These are phyloP conservation scores for Philotrypesis tridentata DNA, from an alignment of 1,140 invertebrate genomes.

Conservation along the genomic window DNA sequence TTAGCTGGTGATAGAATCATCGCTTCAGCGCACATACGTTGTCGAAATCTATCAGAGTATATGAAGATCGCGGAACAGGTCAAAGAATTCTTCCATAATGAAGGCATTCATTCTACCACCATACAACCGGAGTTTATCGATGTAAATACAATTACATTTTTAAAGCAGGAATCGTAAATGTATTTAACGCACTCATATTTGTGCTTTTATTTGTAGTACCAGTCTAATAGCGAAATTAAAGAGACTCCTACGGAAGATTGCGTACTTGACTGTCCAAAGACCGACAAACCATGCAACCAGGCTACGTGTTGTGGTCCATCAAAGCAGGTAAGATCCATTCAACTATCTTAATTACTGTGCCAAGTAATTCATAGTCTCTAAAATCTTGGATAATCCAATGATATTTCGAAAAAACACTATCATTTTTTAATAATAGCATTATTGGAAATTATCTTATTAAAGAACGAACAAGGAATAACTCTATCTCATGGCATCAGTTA, in stretches of 20 bases:
- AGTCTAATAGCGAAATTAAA: slow-evolving; percentile 72
- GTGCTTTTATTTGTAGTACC: slow-evolving; percentile 67
- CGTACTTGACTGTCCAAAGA: slow-evolving; percentile 89
- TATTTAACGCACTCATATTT: background rate
- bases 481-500: background rate
- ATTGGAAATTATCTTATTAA: background rate
- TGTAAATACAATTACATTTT: slow-evolving; percentile 52
- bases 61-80: slow-evolving; percentile 95
- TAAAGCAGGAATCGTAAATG: background rate
- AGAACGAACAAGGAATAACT: background rate
- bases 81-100: slow-evolving; percentile 96
- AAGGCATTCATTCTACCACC: slow-evolving; percentile 93
- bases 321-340: slow-evolving; percentile 75
- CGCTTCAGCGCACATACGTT: slow-evolving; percentile 93
- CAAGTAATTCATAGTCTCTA: too few relatives aligned
- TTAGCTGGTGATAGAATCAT: slow-evolving; percentile 93
- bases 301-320: slow-evolving; percentile 88
- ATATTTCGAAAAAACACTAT: background rate
- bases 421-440: background rate
- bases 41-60: slow-evolving; percentile 90
- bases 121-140: slow-evolving; percentile 94
- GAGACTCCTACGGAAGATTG: slow-evolving; percentile 79
- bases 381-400: too few relatives aligned
- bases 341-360: background rate
- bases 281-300: slow-evolving; percentile 86